Base-by-base conservation (phyloP, 2,113 vertebrate species). In the Xyrauchen texanus region DNA sequence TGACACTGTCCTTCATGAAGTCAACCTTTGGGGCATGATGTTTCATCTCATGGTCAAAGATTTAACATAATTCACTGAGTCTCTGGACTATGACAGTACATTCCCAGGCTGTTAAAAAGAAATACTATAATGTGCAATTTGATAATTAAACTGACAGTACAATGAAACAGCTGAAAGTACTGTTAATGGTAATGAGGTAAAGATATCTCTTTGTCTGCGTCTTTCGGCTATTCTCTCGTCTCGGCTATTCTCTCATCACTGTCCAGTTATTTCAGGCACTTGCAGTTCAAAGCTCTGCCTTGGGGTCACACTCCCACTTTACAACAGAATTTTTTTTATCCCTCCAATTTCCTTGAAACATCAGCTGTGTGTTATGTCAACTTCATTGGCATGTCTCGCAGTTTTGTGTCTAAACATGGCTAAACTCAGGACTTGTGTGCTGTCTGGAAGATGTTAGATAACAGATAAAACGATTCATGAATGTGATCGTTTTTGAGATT, bases 311-410 rank as follows among this genome's bases (percentile, higher is more conserved):
- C 70, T 82, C 47, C 75, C 49, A 82, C 84, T 75, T 71, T 64
- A 83, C 13, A 49, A 60, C 76, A 55, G 6, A 15, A 83, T 85
- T 82, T 82, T 72, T 84, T 58, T 61, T 79, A 84, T 83, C 60
- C 82, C 76, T 74, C 58, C 34, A 84, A 66, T 66, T 10, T 79
- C 76, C 82, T 68, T 21, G 84, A 84, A 88, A 87, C 75, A 85
- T 86, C 78, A 21, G 76, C 68, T 88, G 82, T 86, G 86, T 93
- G 90, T 93, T 92, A 81, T 92, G 92, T 90, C 90, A 93, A 93
- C 90, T 86, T 71, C 21, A 8, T 68, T 15, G 51, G 21, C 57
- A 71, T 73, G 73, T 79, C 46, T 11, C 10, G 53, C 66, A 76
- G 90, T 91, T 92, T 90, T 72, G 0, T 87, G 82, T 91, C 82